These are phyloP conservation scores for Microcebus ravelobensis DNA, from an alignment of 2,113 vertebrate species.

Conservation along the genomic window DNA sequence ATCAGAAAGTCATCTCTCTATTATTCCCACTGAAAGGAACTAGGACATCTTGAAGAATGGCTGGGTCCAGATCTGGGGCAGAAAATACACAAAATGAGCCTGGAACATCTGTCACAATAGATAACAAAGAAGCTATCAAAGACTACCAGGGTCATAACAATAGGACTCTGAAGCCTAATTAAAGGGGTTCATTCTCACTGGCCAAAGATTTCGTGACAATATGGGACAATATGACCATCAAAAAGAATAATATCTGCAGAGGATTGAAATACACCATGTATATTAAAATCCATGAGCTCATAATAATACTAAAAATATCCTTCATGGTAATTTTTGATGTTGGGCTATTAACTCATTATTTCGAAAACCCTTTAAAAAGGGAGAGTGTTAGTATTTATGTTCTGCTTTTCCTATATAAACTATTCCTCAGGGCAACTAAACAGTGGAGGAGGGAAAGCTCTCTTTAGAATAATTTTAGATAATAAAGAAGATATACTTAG, in stretches of 20 bases:
- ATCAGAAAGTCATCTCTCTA: conserved; percentile 52
- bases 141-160: conserved; percentile 39
- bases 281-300: conserved; percentile 46
- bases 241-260: conserved; percentile 38
- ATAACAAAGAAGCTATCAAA: conserved; percentile 68
- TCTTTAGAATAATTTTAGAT: not conserved
- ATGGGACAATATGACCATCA: conserved; percentile 37
- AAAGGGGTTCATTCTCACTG: conserved; percentile 53
- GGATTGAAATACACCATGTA: conserved; percentile 47
- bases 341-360: conserved; percentile 15
- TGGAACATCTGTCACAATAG: conserved; percentile 66
- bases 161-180: conserved; percentile 39
- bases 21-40: not conserved
- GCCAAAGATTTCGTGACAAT: not conserved
- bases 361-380: not conserved
- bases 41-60: conserved; percentile 26
- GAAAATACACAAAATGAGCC: conserved; percentile 56
- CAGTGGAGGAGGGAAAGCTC: not conserved
- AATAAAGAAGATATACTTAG: not conserved
- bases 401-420: not conserved
- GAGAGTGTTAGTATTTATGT: not conserved
- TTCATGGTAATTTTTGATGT: conserved; percentile 20
- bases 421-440: not conserved
- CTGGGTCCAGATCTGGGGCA: conserved; percentile 37
- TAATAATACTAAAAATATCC: conserved; percentile 52